Base-by-base conservation (phyloP, 2,888 invertebrate genomes). In the Caenorhabditis japonica region DNA sequence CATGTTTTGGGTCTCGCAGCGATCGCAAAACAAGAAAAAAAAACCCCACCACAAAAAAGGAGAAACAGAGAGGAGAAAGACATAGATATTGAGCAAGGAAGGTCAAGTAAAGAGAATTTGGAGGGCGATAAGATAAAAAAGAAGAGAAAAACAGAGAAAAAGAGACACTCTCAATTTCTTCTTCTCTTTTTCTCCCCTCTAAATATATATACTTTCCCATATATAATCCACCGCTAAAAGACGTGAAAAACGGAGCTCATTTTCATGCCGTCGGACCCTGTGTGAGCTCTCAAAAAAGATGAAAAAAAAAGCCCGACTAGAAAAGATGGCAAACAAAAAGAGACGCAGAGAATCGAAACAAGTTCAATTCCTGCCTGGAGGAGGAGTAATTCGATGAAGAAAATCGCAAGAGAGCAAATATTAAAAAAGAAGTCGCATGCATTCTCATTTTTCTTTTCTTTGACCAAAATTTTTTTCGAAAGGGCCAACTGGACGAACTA, bases 261-360 rank as follows among this genome's bases (percentile, higher is more conserved):
- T 30, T 5, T 30, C 30, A 10, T 30, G 30, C 7, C 7, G 7
- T 30, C 30, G 30, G 30, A 10, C 7, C 7, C 30, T 30, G 7
- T 5, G 30, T 30, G 30, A 30, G 30, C 30, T 10, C 30, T 30
- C 7, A 15, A 46, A 46, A 46, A 25, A 1, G 27, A 12, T 8
- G 23, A 43, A 21, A 21, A 43, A 46, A n/a, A 27, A 8, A 3
- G 43, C 21, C 23, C 33, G 30, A 30, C 15, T 36, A 23, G 23
- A n/a, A 38, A 27, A 34, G n/a, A 33, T 30, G 3, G 19, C 30
- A 47, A 33, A 47, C 8, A 41, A 41, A 55, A 41, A 55, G 55
- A 56, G 56, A 56, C 38, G 38, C 38, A 56, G 56, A 56, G 56
- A 46, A 33, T 39, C 25, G 49, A 27, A 46, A 46, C 46, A 27